A percentile compares a stretch with the other conserved stretches of the same genome.
phyloP scores from a whole-genome alignment of 2,113 vertebrate genomes.

The Peromyscus leucopus region DNA sequence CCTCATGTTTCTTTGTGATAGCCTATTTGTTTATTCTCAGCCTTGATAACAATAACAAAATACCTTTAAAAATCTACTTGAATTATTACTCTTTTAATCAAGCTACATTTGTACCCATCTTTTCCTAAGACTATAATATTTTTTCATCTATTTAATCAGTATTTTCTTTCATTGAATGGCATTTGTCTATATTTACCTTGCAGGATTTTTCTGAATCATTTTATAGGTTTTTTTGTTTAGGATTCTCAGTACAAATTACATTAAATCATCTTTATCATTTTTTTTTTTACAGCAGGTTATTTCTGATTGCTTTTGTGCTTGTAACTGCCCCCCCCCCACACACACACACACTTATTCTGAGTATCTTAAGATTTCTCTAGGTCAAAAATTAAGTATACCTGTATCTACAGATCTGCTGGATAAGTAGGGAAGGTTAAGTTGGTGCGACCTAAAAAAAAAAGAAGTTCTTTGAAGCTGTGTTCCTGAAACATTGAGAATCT shows the following conservation, averaged over 20 bases:
- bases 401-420: background rate
- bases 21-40: background rate
- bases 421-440: background rate
- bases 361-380: background rate
- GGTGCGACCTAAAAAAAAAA: background rate
- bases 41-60: background rate
- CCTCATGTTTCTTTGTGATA: background rate
- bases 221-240: background rate
- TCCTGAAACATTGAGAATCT: background rate
- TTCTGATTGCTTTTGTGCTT: conserved; percentile 44
- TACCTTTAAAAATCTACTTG: background rate
- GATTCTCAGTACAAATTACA: conserved; percentile 5
- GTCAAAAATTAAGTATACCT: background rate
- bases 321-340: background rate
- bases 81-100: conserved; percentile 24
- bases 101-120: background rate
- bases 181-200: conserved; percentile 8
- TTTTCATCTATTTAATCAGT: background rate
- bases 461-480: background rate
- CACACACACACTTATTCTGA: background rate
- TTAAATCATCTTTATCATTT: background rate
- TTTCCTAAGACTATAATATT: background rate
- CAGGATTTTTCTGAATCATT: background rate
- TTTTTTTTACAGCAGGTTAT: background rate
- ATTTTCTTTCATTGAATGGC: conserved; percentile 13